Conservation (phyloP, 2,113 vertebrate species). For the Heterochromis multidens region DNA sequence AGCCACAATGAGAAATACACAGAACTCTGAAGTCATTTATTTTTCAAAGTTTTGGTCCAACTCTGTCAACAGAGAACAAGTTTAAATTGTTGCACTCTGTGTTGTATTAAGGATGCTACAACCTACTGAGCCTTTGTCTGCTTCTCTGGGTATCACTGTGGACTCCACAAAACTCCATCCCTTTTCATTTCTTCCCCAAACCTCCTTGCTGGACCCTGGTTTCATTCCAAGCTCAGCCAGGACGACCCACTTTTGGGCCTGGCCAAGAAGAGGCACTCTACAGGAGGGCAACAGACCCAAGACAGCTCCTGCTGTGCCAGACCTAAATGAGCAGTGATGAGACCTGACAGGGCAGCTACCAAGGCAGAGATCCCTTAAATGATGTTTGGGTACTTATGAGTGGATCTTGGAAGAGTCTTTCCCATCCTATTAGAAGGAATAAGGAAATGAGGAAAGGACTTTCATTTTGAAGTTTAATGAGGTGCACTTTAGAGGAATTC, state of each 20-base stretch:
- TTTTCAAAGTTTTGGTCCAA: background rate
- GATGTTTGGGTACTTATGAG: slow-evolving; percentile 14
- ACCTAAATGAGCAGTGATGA: slow-evolving; percentile 58
- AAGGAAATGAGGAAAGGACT: background rate
- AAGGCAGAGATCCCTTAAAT: slow-evolving; percentile 11
- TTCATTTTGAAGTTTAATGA: background rate
- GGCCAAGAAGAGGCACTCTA: slow-evolving; percentile 23
- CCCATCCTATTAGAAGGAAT: background rate
- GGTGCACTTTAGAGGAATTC: background rate
- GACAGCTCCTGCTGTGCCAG: slow-evolving; percentile 52
- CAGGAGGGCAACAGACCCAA: slow-evolving; percentile 34
- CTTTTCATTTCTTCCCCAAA: background rate
- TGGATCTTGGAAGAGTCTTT: background rate
- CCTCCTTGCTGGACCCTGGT: background rate
- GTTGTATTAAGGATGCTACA: background rate
- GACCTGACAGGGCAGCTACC: slow-evolving; percentile 59
- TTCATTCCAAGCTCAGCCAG: slow-evolving; percentile 54
- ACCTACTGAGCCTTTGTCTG: slow-evolving; percentile 34
- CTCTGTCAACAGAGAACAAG: background rate
- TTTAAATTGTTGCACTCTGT: background rate
- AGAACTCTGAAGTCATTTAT: background rate
- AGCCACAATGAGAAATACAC: background rate
- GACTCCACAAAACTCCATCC: background rate
- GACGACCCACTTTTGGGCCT: slow-evolving; percentile 59
- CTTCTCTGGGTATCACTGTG: background rate